These are phyloP conservation scores for Ypsolopha sequella DNA, from an alignment of 2,888 invertebrate genomes.

Conservation along the genomic window DNA sequence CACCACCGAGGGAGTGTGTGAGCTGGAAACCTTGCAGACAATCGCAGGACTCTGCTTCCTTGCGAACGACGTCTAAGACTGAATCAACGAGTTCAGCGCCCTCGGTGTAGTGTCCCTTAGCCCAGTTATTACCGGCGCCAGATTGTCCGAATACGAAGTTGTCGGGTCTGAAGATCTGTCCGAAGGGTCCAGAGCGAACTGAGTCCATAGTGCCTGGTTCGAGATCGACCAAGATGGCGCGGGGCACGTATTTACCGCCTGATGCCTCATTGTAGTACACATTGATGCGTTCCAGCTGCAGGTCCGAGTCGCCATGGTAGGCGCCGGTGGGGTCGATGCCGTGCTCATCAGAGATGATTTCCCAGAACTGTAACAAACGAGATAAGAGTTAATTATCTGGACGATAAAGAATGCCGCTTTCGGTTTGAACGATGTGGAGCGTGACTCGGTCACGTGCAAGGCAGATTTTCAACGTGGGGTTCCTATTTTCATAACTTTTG, in stretches of 20 bases:
- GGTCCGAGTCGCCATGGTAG: conserved; percentile 91
- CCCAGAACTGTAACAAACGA: conserved; percentile 83
- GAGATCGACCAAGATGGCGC: conserved; percentile 93
- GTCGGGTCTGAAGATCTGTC: conserved; percentile 94
- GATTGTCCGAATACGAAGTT: conserved; percentile 95
- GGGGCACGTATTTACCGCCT: conserved; percentile 94
- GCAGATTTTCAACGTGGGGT: background rate
- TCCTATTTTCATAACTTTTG: background rate
- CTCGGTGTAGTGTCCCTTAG: conserved; percentile 94
- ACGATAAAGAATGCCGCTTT: conserved; percentile 62
- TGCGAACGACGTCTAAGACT: conserved; percentile 85
- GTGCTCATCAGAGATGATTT: conserved; percentile 96
- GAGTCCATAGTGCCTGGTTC: conserved; percentile 99
- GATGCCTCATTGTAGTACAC: conserved; percentile 97
- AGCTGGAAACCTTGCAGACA: conserved; percentile 95
- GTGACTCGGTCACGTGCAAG: background rate
- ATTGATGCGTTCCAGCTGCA: conserved; percentile 94
- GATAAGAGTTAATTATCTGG: conserved; percentile 13
- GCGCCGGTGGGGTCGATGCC: conserved; percentile 93
- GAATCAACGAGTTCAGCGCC: conserved; percentile 91
- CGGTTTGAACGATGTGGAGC: background rate
- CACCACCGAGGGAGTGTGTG: conserved; percentile 95
- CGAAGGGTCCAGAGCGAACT: conserved; percentile 93
- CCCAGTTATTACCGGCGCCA: conserved; percentile 90
- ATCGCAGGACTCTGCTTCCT: conserved; percentile 92